These are phyloP conservation scores for Psittacara wagleri DNA, from an alignment of 2,113 vertebrate species.

Conservation along the genomic window DNA sequence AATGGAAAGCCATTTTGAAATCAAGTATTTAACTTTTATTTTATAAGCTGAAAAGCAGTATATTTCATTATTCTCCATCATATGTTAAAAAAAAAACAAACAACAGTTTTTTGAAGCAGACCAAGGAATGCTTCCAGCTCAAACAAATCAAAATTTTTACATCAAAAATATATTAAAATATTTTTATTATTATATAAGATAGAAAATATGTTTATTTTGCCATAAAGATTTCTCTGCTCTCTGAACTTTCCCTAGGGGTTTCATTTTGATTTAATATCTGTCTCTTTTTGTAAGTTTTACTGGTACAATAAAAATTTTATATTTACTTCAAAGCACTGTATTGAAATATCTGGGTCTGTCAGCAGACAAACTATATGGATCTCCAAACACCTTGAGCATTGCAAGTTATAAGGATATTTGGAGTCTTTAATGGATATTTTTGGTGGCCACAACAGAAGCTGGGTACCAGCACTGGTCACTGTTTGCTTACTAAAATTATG, in stretches of 20 bases:
- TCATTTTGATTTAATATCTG: not conserved
- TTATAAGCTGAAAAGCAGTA: not conserved
- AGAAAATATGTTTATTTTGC: not conserved
- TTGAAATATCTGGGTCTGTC: not conserved
- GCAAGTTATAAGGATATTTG: not conserved
- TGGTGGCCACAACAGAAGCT: not conserved
- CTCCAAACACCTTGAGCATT: not conserved
- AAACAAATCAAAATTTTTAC: not conserved
- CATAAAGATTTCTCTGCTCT: not conserved
- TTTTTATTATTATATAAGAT: not conserved
- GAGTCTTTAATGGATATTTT: not conserved
- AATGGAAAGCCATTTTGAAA: not conserved
- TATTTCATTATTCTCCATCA: not conserved
- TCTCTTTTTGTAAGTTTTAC: not conserved
- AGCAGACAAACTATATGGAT: not conserved
- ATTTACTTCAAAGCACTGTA: not conserved
- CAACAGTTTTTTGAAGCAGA: not conserved
- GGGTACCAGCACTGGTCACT: not conserved
- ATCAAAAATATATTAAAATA: not conserved
- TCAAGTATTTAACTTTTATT: not conserved
- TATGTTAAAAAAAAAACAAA: not conserved
- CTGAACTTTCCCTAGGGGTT: not conserved
- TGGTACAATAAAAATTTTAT: not conserved
- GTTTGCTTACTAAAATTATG: not conserved
- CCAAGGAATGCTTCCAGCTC: not conserved